Evolutionary conservation across 1,140 invertebrate genomes (phyloP).

Genomic region (Zaprionus inermis): DNA sequence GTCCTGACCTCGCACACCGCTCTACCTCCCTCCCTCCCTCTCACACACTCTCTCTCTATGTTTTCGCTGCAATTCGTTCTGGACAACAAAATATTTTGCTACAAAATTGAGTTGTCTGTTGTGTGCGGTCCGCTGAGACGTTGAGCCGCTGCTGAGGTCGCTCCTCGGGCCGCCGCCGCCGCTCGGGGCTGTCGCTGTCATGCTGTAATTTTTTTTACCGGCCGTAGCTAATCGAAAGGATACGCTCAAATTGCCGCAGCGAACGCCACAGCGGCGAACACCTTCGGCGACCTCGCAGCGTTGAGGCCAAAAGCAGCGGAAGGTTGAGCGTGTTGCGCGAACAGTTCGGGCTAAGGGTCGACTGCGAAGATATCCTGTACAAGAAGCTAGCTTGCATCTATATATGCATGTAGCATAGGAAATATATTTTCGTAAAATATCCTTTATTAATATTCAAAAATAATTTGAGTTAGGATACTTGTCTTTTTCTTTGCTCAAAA

Average conservation of each 20-base stretch:
- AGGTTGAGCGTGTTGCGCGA: conserved; percentile 44
- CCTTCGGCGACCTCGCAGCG: conserved; percentile 39
- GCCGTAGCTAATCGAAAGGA: conserved; percentile 78
- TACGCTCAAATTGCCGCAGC: conserved; percentile 74
- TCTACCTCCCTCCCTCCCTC: background rate
- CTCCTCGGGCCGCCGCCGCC: background rate
- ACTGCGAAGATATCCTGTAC: conserved; percentile 2
- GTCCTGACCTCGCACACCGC: background rate
- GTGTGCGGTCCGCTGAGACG: conserved; percentile 53
- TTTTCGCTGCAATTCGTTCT: conserved; percentile 78
- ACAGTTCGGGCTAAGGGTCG: background rate
- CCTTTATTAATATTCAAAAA: too few relatives aligned
- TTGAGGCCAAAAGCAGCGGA: conserved; percentile 22
- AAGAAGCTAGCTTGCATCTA: background rate
- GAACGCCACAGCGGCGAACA: conserved; percentile 50
- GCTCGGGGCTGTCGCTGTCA: conserved; percentile 38
- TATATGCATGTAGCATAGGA: too few relatives aligned
- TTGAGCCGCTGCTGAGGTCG: background rate
- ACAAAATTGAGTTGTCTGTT: conserved; percentile 76
- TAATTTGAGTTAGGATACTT: too few relatives aligned
- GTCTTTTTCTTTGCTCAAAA: too few relatives aligned
- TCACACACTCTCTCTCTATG: conserved; percentile 27
- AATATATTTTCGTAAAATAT: too few relatives aligned
- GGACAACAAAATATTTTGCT: conserved; percentile 82
- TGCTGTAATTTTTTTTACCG: conserved; percentile 76